Evolutionary conservation across 2,797 vertebrate genomes (phyloP).

Genomic region (Lateolabrax maculatus): DNA sequence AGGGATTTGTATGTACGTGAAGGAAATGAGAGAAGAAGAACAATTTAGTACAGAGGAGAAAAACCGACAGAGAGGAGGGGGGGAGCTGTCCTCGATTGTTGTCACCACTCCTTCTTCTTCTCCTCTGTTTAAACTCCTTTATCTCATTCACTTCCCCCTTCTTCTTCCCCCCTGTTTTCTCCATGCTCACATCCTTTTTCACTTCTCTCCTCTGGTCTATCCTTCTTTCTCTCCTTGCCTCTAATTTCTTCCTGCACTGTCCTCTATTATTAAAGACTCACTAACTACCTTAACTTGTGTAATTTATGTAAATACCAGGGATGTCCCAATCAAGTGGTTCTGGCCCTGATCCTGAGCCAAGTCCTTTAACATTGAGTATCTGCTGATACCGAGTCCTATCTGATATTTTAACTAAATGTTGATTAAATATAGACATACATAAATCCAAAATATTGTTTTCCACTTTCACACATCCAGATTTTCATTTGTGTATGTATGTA

Average conservation of each 20-base stretch:
- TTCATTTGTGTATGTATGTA: too few relatives aligned
- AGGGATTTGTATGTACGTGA: slow-evolving; percentile 19
- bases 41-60: neutral
- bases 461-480: too few relatives aligned
- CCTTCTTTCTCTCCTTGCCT: too few relatives aligned
- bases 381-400: too few relatives aligned
- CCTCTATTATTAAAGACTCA: neutral
- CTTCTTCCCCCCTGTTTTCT: neutral
- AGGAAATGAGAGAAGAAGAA: slow-evolving; percentile 11
- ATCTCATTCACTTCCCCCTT: neutral
- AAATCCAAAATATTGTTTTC: too few relatives aligned
- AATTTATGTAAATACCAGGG: too few relatives aligned
- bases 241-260: neutral
- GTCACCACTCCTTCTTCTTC: neutral
- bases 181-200: neutral
- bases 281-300: neutral
- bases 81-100: neutral
- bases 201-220: neutral
- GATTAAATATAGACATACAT: too few relatives aligned
- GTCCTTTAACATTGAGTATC: too few relatives aligned
- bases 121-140: neutral
- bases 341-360: too few relatives aligned
- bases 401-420: too few relatives aligned
- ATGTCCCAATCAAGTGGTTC: too few relatives aligned
- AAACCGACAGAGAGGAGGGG: neutral